phyloP scores from a whole-genome alignment of 2,113 vertebrate species.

The Eudyptes chrysolophus region DNA sequence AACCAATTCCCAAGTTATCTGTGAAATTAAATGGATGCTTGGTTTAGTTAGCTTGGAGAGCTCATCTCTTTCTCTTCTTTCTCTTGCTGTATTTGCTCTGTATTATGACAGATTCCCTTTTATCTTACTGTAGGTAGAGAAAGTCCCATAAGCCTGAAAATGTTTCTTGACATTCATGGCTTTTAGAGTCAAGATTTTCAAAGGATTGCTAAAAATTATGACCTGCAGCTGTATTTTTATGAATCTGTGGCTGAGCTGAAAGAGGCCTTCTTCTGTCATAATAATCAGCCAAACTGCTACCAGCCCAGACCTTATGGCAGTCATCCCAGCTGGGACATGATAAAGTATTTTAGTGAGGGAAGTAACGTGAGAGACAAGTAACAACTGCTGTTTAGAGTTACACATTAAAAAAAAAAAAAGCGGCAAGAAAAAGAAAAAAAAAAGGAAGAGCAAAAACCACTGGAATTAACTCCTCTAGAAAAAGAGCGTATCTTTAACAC shows the following conservation, averaged over 20 bases:
- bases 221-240: slow-evolving; percentile 26
- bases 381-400: not conserved
- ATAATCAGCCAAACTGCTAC: slow-evolving; percentile 17
- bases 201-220: slow-evolving; percentile 53
- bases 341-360: not conserved
- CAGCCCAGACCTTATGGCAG: not conserved
- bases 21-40: slow-evolving; percentile 36
- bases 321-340: not conserved
- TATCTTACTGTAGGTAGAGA: slow-evolving; percentile 39
- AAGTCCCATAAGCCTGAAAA: slow-evolving; percentile 33
- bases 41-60: not conserved
- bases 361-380: not conserved
- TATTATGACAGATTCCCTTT: slow-evolving; percentile 46
- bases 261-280: slow-evolving; percentile 19
- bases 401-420: not conserved
- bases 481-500: not conserved
- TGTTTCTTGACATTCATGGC: slow-evolving; percentile 24
- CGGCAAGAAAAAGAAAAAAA: not conserved
- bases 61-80: not conserved
- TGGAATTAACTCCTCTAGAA: not conserved
- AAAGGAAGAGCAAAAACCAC: not conserved
- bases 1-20: not conserved
- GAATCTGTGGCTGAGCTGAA: slow-evolving; percentile 14
- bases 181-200: slow-evolving; percentile 53
- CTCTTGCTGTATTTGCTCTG: slow-evolving; percentile 7